These are phyloP conservation scores for Astreopora myriophthalma DNA, from an alignment of 64 coral and sea anemone species.

Conservation along the genomic window DNA sequence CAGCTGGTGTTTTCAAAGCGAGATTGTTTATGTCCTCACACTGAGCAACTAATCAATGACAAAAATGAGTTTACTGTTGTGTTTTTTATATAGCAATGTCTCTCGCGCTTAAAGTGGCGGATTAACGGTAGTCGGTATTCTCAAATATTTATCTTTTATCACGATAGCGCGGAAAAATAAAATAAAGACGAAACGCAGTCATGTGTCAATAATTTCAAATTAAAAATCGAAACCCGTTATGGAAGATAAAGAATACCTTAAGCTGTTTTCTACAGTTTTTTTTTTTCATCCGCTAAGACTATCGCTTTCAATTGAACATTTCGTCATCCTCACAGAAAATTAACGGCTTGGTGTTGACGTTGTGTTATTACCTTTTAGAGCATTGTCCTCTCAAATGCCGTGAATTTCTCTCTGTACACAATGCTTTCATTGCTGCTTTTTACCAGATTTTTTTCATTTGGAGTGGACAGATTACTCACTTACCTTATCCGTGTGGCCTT, in stretches of 20 bases:
- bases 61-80: not conserved
- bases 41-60: not conserved
- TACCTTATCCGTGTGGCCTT: conserved; percentile 15
- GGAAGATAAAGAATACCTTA: not conserved
- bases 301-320: not conserved
- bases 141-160: not conserved
- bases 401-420: not conserved
- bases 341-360: not conserved
- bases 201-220: not conserved
- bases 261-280: not conserved
- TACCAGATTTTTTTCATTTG: too few species aligned
- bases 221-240: not conserved
- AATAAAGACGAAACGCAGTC: not conserved
- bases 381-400: not conserved
- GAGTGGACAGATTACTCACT: not conserved
- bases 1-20: not conserved
- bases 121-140: not conserved
- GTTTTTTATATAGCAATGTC: not conserved
- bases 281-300: not conserved
- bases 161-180: not conserved
- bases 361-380: not conserved
- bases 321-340: not conserved
- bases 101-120: not conserved
- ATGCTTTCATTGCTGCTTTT: not conserved
- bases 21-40: not conserved